These are phyloP conservation scores for Nautilus pompilius DNA, from an alignment of 1,140 invertebrate species.

Conservation along the genomic window DNA sequence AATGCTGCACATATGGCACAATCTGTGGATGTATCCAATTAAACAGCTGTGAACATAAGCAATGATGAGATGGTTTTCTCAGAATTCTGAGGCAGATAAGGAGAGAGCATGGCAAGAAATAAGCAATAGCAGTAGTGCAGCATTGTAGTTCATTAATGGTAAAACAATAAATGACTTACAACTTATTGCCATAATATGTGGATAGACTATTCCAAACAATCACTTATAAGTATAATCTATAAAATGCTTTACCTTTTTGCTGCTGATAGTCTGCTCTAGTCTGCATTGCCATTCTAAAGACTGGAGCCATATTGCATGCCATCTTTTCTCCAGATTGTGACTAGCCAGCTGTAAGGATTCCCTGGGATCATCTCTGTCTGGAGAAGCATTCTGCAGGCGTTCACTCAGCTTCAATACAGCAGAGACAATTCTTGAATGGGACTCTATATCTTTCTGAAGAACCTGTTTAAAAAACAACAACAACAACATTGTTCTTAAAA, in stretches of 20 bases:
- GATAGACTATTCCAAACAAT: too few relatives aligned
- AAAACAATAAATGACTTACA: too few relatives aligned
- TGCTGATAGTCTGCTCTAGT: slow-evolving; percentile 64
- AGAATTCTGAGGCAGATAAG: too few relatives aligned
- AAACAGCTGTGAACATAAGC: too few relatives aligned
- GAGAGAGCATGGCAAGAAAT: too few relatives aligned
- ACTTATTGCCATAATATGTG: too few relatives aligned
- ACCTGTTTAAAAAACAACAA: slow-evolving; percentile 64
- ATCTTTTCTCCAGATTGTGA: slow-evolving; percentile 72
- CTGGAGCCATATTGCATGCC: slow-evolving; percentile 82
- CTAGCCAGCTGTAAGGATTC: slow-evolving; percentile 48
- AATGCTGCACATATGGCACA: too few relatives aligned
- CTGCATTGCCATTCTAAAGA: slow-evolving; percentile 86
- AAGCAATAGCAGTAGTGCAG: too few relatives aligned
- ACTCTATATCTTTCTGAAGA: slow-evolving; percentile 79
- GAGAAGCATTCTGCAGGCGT: slow-evolving; percentile 49
- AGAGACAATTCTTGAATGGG: slow-evolving; percentile 76
- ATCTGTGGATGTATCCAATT: too few relatives aligned
- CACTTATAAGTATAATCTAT: too few relatives aligned
- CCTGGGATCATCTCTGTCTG: slow-evolving; percentile 10
- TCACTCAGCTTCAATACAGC: slow-evolving; percentile 72
- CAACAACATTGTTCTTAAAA: neutral
- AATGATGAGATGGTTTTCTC: too few relatives aligned
- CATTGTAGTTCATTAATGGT: too few relatives aligned
- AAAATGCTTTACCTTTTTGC: slow-evolving; percentile 36